Percentiles rank a stretch among this genome's conserved stretches.
These are phyloP conservation scores for Acanthochromis polyacanthus DNA, from an alignment of 2,113 vertebrate genomes.

Conservation along the genomic window DNA sequence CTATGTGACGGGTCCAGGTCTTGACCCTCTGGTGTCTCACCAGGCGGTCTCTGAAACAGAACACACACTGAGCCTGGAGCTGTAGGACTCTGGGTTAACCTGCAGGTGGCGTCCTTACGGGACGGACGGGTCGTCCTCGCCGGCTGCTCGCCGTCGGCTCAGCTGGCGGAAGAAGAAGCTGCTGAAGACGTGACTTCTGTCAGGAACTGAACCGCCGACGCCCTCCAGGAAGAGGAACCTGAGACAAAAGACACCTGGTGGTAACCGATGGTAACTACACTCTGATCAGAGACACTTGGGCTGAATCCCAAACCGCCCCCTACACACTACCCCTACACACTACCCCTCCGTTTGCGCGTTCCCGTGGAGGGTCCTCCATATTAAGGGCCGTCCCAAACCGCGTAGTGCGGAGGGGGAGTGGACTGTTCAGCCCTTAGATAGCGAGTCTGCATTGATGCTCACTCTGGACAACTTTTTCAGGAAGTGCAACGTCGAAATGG, in stretches of 20 bases:
- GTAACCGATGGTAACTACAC: constrained; percentile 1
- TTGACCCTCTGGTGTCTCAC: constrained; percentile 92
- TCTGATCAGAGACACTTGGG: too few relatives aligned
- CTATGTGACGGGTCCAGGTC: constrained; percentile 95
- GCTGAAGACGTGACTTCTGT: constrained; percentile 94
- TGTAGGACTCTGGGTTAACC: too few relatives aligned
- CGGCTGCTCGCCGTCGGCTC: constrained; percentile 87
- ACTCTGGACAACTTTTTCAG: too few relatives aligned
- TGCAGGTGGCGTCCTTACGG: constrained; percentile 84
- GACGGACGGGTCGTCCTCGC: constrained; percentile 83
- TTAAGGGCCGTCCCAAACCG: too few relatives aligned
- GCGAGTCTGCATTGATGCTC: too few relatives aligned
- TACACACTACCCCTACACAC: too few relatives aligned
- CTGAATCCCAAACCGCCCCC: too few relatives aligned
- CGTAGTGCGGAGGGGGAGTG: too few relatives aligned
- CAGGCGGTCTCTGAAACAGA: constrained; percentile 83
- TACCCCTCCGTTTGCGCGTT: too few relatives aligned
- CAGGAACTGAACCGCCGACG: constrained; percentile 84
- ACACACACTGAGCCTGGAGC: not conserved
- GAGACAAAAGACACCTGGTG: not conserved
- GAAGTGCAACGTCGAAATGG: too few relatives aligned
- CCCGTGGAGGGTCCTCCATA: too few relatives aligned
- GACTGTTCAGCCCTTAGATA: too few relatives aligned
- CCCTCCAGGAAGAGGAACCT: constrained; percentile 94
- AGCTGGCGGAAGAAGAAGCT: constrained; percentile 98